These are phyloP conservation scores for Scelioninae gen. 2 DNA, from an alignment of 2,888 invertebrate genomes.

Conservation along the genomic window DNA sequence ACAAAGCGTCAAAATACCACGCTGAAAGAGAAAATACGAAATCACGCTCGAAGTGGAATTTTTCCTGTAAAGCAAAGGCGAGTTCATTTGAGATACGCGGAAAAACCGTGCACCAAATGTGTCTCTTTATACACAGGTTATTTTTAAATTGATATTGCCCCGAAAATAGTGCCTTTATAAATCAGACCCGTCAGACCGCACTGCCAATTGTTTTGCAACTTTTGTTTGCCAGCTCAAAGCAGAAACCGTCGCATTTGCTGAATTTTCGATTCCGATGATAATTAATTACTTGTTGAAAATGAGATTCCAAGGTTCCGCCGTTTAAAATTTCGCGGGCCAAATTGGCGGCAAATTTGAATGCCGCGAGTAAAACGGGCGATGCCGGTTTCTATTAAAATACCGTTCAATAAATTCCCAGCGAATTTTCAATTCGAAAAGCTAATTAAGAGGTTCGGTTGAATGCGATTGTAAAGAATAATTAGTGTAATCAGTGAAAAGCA, in stretches of 20 bases:
- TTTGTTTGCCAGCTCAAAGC: slow-evolving; percentile 18
- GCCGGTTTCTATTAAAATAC: no score
- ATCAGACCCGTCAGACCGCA: slow-evolving; percentile 16
- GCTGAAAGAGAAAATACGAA: slow-evolving; percentile 16
- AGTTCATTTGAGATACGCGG: slow-evolving; percentile 15
- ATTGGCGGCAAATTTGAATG: not conserved
- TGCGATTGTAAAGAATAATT: no score
- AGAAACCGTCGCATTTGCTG: not conserved
- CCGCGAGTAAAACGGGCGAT: no score
- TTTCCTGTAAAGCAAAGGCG: slow-evolving; percentile 25
- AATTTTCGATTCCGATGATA: not conserved
- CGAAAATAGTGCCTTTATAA: slow-evolving; percentile 41
- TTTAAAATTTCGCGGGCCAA: not conserved
- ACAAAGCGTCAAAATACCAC: not conserved
- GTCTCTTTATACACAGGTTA: slow-evolving; percentile 25
- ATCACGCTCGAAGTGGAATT: slow-evolving; percentile 17
- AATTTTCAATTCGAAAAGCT: no score
- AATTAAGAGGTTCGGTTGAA: no score
- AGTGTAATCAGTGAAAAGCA: no score
- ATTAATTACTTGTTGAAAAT: not conserved
- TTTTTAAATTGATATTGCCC: slow-evolving; percentile 41
- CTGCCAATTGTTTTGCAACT: slow-evolving; percentile 36
- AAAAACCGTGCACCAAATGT: slow-evolving; percentile 4
- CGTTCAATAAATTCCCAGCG: no score
- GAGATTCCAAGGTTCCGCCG: no score